Evolutionary conservation across 2,113 vertebrate species (phyloP).

Genomic region (Atherinomorus stipes): DNA sequence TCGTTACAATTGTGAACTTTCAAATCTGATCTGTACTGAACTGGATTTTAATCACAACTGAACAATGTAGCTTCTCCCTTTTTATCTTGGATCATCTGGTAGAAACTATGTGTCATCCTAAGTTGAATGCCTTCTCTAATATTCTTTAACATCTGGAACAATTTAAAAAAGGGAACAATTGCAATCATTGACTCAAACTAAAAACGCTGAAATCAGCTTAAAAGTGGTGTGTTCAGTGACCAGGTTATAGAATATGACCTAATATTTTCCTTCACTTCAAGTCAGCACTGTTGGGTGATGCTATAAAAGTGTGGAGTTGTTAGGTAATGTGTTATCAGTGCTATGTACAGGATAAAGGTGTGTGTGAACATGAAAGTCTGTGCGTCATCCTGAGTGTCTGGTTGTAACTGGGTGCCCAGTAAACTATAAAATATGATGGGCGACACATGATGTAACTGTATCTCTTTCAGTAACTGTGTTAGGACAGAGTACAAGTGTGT

Average conservation of each 20-base stretch:
- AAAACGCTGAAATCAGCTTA: background rate
- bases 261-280: conserved; percentile 42
- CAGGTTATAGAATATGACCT: background rate
- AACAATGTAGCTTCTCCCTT: background rate
- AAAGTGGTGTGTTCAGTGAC: conserved; percentile 8
- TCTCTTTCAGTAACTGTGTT: conserved; percentile 23
- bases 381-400: background rate
- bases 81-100: background rate
- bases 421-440: conserved; percentile 39
- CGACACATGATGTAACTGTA: conserved; percentile 50
- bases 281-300: conserved; percentile 14
- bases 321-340: conserved; percentile 25
- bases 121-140: conserved; percentile 1
- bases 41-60: too few species aligned
- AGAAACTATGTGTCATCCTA: background rate
- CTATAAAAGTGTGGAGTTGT: conserved; percentile 16
- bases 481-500: conserved; percentile 52
- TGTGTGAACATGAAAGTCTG: conserved; percentile 3
- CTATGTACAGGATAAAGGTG: background rate
- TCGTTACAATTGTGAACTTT: too few species aligned
- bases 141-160: conserved; percentile 28
- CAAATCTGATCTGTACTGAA: too few species aligned
- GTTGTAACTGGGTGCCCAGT: conserved; percentile 24
- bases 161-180: conserved; percentile 2
- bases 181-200: conserved; percentile 24